Conservation (phyloP, 1,140 invertebrate genomes). For the Venustaconcha ellipsiformis region DNA sequence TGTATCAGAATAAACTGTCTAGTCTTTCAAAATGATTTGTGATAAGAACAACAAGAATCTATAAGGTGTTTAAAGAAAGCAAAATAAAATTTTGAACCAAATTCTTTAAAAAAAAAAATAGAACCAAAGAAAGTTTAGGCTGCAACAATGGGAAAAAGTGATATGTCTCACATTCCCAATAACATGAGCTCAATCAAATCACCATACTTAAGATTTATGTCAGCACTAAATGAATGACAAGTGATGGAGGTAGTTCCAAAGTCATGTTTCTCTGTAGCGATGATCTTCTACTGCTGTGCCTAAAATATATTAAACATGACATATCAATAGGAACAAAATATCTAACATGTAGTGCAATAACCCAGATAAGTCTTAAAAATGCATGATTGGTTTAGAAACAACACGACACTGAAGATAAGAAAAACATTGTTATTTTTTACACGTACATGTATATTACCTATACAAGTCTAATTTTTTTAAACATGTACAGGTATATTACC, state of each 20-base stretch:
- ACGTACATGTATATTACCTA: background rate
- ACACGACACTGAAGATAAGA: background rate
- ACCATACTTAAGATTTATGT: conserved; percentile 87
- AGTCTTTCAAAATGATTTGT: too few relatives aligned
- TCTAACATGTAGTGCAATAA: conserved; percentile 1
- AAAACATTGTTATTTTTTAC: background rate
- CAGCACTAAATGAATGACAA: conserved; percentile 97
- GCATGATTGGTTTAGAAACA: background rate
- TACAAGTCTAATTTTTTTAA: too few relatives aligned
- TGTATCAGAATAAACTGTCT: too few relatives aligned
- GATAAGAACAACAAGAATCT: too few relatives aligned
- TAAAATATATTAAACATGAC: background rate
- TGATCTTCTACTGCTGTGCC: conserved; percentile 2
- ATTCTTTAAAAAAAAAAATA: background rate
- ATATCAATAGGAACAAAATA: conserved; percentile 1
- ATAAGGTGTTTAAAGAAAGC: too few relatives aligned
- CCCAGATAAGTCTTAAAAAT: background rate
- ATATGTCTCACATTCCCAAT: too few relatives aligned
- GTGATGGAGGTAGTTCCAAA: conserved; percentile 95
- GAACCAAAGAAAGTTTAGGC: background rate
- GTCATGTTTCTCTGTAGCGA: conserved; percentile 81
- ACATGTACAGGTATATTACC: too few relatives aligned
- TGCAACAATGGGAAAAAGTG: background rate
- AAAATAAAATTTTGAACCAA: background rate
- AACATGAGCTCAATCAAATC: too few relatives aligned